Base-by-base conservation (phyloP, 2,888 invertebrate species). In the Saturnia japonica region DNA sequence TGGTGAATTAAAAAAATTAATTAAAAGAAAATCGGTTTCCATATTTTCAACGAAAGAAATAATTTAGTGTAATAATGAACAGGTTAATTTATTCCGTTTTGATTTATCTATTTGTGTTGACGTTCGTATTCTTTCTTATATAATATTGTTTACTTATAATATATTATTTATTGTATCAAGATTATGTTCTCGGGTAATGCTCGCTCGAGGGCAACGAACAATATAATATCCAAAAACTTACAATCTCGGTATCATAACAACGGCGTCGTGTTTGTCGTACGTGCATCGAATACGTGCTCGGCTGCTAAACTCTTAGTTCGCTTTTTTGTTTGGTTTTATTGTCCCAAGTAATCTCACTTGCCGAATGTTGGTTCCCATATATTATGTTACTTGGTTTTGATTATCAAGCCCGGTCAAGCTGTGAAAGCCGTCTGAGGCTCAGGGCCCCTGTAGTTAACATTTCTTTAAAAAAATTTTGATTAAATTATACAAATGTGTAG, bases 161-260 rank as follows among this genome's bases (percentile, higher is more conserved):
- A n/a, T 51, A 7, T n/a, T 22, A 47, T 47, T 22, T 54, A 40
- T 7, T 40, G 40, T 40, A 19, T 19, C 64, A n/a, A n/a, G 40
- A 60, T 64, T 64, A 40, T 64, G n/a, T n/a, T 40, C 9, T 9
- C 8, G 19, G 19, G n/a, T 64, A 64, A 64, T 64, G 19, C 64
- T 40, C 34, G 64, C 64, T 68, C 57, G 42, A 71, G 75, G 57
- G 14, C 57, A 28, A 72, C 54, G 71, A 60, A 60, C 6, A 71
- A 73, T 11, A 60, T 51, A 71, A 68, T 60, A 69, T 60, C 67
- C 54, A 68, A 71, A 75, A 67, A 64, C 64, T 64, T 64, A 64
- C 64, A 64, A 64, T 9, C 40, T 19, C 64, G n/a, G n/a, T 64
- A 64, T 64, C 64, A n/a, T 69, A 51, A 64, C 69, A 8, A 28